A percentile compares a stretch with the other conserved stretches of the same genome.
Conservation (phyloP, 2,888 invertebrate genomes). For the Limenitis arthemis region DNA sequence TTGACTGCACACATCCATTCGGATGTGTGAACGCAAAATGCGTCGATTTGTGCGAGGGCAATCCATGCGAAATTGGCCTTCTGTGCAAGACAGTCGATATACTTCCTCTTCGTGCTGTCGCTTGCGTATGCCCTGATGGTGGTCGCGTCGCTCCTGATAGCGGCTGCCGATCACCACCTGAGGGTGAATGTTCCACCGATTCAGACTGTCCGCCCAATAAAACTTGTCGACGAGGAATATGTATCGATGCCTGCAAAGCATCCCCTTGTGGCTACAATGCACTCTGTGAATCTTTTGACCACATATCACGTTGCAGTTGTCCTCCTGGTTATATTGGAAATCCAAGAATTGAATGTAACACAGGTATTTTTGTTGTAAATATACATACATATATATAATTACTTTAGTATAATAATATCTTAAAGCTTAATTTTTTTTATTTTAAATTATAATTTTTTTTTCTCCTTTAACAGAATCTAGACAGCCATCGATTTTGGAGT, state of each 20-base stretch:
- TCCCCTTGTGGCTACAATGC: slow-evolving; percentile 89
- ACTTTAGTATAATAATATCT: neutral
- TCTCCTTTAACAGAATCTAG: slow-evolving; percentile 49
- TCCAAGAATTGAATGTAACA: slow-evolving; percentile 82
- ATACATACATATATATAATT: neutral
- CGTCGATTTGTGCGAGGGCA: slow-evolving; percentile 82
- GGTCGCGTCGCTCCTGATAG: slow-evolving; percentile 81
- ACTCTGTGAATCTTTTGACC: slow-evolving; percentile 81
- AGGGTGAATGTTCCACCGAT: slow-evolving; percentile 78
- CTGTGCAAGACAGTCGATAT: slow-evolving; percentile 85
- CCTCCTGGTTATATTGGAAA: slow-evolving; percentile 85
- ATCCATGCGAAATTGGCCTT: slow-evolving; percentile 83
- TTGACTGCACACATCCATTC: slow-evolving; percentile 81
- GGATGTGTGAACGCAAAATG: slow-evolving; percentile 86
- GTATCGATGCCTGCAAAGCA: slow-evolving; percentile 84
- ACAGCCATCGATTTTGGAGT: slow-evolving; percentile 73
- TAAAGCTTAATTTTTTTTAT: neutral
- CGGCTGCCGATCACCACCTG: slow-evolving; percentile 76
- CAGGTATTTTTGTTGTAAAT: slow-evolving; percentile 50
- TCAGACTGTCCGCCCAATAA: slow-evolving; percentile 82
- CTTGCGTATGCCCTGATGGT: slow-evolving; percentile 89
- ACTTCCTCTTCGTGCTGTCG: slow-evolving; percentile 85
- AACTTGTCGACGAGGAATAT: slow-evolving; percentile 82
- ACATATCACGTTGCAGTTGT: slow-evolving; percentile 85
- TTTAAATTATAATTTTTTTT: neutral